Base-by-base conservation (phyloP, 2,888 invertebrate genomes). In the Calameuta filiformis region DNA sequence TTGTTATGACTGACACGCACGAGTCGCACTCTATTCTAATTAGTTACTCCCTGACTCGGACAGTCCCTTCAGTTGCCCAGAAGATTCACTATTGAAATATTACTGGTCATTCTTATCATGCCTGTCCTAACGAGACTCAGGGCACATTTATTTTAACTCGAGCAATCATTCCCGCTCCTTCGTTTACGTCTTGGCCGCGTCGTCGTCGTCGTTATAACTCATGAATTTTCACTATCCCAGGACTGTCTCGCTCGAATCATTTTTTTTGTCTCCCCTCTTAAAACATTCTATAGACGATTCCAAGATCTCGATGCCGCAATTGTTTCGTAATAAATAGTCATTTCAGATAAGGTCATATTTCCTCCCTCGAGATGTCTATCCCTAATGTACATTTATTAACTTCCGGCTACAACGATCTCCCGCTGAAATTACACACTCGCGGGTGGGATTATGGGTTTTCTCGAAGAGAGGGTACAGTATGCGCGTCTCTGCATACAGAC, bases 21-120 rank as follows among this genome's bases (percentile, higher is more conserved):
- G 69, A 33, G 30, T 69, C 68, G 73, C 35, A 35, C 69, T 73
- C 56, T 56, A 9, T 23, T 76, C 78, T 80, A 81, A 83, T 82
- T 82, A 83, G 80, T 75, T 35, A 23, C 40, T 40, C 40, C 9
- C 23, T 56, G 56, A 56, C 56, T 56, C 56, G 56, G 23, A 56
- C 23, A 56, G 9, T 56, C 23, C 6, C 15, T 56, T 56, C 23
- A 2, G 40, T 56, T 56, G 9, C 23, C 40, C 6, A 56, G 56
- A 56, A 23, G 56, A 56, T 23, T 56, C 23, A 2, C 9, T 6
- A 56, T 23, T 56, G 56, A 56, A 23, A 23, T 56, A 56, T 56
- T 23, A 23, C 56, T 6, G 56, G 56, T 56, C 56, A 56, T 56
- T 56, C 56, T 23, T 23, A 23, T 9, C 56, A 23, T 9, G 56